Evolutionary conservation across 2,797 vertebrate genomes (phyloP).

Genomic region (Momotus momota): DNA sequence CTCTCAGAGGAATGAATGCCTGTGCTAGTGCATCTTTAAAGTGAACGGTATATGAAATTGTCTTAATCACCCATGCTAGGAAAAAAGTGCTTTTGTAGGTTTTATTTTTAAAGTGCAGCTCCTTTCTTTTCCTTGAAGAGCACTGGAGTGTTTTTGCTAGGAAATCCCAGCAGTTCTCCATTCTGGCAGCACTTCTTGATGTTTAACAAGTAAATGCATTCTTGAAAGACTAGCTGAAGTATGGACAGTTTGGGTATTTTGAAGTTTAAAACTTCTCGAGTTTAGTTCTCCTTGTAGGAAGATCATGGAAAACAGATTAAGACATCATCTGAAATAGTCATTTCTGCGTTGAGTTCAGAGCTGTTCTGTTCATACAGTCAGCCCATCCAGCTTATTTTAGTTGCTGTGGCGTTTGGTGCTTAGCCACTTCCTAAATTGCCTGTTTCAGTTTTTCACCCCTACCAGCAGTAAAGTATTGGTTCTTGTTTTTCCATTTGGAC

Average conservation of each 20-base stretch:
- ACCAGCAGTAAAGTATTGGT: neutral
- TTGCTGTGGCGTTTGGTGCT: constrained; percentile 16
- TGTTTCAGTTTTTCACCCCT: neutral
- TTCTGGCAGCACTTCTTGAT: constrained; percentile 3
- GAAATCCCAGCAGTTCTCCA: constrained; percentile 10
- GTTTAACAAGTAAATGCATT: constrained; percentile 33
- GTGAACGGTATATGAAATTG: constrained; percentile 22
- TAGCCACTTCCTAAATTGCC: neutral
- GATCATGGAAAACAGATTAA: neutral
- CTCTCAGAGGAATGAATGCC: constrained; percentile 10
- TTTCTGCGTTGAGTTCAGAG: constrained; percentile 6
- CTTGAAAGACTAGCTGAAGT: constrained; percentile 5
- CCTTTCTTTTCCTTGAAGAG: neutral
- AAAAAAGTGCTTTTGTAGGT: constrained; percentile 2
- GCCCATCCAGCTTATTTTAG: neutral
- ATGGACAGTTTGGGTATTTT: neutral
- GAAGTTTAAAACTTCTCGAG: neutral
- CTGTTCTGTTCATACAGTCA: neutral
- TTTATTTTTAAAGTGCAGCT: neutral
- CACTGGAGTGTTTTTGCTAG: neutral
- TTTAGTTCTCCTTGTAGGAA: neutral
- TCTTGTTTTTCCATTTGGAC: neutral
- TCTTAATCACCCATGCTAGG: constrained; percentile 23
- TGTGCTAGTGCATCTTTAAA: constrained; percentile 1
- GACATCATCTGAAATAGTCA: neutral